Base-by-base conservation (phyloP, 2,113 vertebrate species). In the Cyprinus carpio region DNA sequence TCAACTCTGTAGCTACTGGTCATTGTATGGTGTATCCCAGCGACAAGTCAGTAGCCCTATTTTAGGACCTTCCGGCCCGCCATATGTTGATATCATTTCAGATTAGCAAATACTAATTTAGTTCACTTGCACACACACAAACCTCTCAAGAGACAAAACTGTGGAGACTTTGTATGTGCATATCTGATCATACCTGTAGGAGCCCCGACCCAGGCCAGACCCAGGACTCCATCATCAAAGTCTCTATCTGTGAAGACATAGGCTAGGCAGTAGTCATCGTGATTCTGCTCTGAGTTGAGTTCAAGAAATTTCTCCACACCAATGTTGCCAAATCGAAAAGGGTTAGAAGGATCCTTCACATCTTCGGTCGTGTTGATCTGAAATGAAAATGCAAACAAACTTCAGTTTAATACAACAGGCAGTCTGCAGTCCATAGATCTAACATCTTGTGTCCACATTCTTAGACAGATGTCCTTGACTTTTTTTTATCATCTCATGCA, bases 221-320 rank as follows among this genome's bases (percentile, higher is more conserved):
- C 98, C 91, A 99, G 92, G 64, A 99, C 98, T 2, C 98, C 98
- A 43, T 99, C 98, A 83, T 99, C 98, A 93, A 99, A 99, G 91
- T 99, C 98, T 88, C 98, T 93, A 93, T 99, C 98, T 1, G 98
- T 99, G 92, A 99, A 99, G 87, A 99, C 97, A 78, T 99, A 99
- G 90, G 98, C 97, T 93, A 99, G 91, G 92, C 98, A 99, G 93
- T 98, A 99, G 90, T 99, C 97, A 74, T 99, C 96, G 1, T 99
- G 98, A 93, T 99, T 99, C 95, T 99, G 97, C 86, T 99, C 98
- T 0, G 98, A 99, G 91, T 99, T 99, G 87, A 99, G 93, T 88
- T 99, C 98, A 87, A 99, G 92, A 89, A 99, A 99, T 91, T 99
- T 99, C 90, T 99, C 98, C 91, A 99, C 98, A 0, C 98, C 98